phyloP scores from a whole-genome alignment of 1,140 invertebrate species.

The Euura saliciscinereae region DNA sequence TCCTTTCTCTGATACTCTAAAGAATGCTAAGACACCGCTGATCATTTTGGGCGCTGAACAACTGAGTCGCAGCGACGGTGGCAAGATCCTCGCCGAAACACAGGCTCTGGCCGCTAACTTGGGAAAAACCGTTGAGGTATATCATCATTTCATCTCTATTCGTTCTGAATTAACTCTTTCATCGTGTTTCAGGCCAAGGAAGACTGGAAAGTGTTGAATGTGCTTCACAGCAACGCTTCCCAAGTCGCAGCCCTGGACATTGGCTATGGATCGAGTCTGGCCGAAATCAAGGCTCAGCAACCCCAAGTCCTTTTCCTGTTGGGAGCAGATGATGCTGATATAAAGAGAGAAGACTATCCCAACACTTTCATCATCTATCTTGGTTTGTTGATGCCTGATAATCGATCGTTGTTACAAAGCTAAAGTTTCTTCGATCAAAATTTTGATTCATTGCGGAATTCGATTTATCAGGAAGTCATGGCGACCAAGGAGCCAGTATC shows the following conservation, averaged over 20 bases:
- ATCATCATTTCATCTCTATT: conserved; percentile 14
- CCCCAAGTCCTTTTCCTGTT: conserved; percentile 89
- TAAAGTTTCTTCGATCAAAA: not conserved
- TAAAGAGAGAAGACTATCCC: conserved; percentile 80
- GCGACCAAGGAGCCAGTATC: conserved; percentile 89
- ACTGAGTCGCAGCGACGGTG: conserved; percentile 80
- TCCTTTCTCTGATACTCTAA: conserved; percentile 75
- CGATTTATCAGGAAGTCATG: conserved; percentile 83
- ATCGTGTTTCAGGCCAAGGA: conserved; percentile 43
- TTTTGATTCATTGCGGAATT: not conserved
- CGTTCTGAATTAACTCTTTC: conserved; percentile 18
- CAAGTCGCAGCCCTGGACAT: conserved; percentile 97
- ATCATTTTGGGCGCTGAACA: conserved; percentile 90
- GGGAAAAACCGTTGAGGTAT: conserved; percentile 56
- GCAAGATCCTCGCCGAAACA: conserved; percentile 75
- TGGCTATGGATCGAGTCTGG: conserved; percentile 85
- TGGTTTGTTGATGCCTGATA: conserved; percentile 59
- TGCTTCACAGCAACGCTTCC: conserved; percentile 88
- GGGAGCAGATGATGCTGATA: conserved; percentile 88
- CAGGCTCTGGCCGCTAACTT: conserved; percentile 71
- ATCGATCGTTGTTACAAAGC: not conserved
- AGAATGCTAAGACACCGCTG: conserved; percentile 85
- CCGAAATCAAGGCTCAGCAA: conserved; percentile 69
- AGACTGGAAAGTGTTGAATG: conserved; percentile 85
- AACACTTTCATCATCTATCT: conserved; percentile 94